Evolutionary conservation across 1,140 invertebrate species (phyloP).

Genomic region (Gonioctena quinquepunctata): DNA sequence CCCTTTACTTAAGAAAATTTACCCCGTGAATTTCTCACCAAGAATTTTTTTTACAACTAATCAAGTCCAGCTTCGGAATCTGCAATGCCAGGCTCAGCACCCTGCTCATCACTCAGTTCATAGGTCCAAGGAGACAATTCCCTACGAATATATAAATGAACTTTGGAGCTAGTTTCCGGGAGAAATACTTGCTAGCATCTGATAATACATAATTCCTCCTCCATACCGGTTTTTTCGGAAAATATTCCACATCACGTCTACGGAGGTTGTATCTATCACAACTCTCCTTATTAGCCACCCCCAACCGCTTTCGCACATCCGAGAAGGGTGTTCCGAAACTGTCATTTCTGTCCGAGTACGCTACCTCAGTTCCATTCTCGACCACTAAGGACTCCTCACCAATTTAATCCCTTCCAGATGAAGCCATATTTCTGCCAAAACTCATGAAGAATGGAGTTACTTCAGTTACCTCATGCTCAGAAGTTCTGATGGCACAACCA

Average conservation of each 20-base stretch:
- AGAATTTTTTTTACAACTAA: not conserved
- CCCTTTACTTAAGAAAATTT: not conserved
- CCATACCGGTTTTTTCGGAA: conserved; percentile 19
- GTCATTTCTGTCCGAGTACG: not conserved
- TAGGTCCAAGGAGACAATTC: conserved; percentile 6
- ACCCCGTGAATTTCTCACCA: not conserved
- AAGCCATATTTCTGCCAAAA: conserved; percentile 26
- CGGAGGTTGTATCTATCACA: conserved; percentile 28
- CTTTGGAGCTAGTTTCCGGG: conserved; percentile 28
- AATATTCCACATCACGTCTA: conserved; percentile 15
- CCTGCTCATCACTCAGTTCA: not conserved
- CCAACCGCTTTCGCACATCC: not conserved
- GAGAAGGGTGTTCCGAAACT: not conserved
- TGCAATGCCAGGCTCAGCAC: conserved; percentile 9
- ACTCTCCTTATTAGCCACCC: not conserved
- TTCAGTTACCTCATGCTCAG: conserved; percentile 24
- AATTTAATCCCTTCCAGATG: conserved; percentile 11
- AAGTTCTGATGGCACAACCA: conserved; percentile 29
- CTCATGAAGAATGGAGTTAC: conserved; percentile 37
- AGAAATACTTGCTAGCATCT: conserved; percentile 24
- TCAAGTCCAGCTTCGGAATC: not conserved
- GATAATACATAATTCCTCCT: conserved; percentile 28
- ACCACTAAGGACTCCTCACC: not conserved
- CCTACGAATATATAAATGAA: conserved; percentile 14
- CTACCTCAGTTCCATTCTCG: not conserved